Percentiles rank a stretch among this genome's conserved stretches.
phyloP scores from a whole-genome alignment of 2,888 invertebrate species.

The Epinotia bilunana region DNA sequence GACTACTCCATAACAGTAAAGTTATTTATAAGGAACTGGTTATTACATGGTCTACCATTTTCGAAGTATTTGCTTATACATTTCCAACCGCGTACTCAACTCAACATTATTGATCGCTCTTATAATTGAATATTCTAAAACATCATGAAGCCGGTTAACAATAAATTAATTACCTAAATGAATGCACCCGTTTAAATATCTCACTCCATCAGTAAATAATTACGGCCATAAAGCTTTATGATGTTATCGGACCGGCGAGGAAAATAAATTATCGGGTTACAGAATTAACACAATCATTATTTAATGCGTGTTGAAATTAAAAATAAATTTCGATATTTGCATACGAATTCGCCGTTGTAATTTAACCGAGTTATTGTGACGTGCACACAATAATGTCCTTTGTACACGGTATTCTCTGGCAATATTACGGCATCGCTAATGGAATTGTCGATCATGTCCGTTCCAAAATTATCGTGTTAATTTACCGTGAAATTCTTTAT shows the following conservation, averaged over 20 bases:
- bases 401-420: constrained; percentile 47
- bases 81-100: neutral
- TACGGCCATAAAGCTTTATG: constrained; percentile 34
- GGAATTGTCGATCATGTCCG: constrained; percentile 54
- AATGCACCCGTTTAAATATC: constrained; percentile 31
- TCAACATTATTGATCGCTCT: neutral
- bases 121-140: neutral
- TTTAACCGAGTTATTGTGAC: constrained; percentile 41
- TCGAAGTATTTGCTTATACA: neutral
- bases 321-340: constrained; percentile 34
- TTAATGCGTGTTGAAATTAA: constrained; percentile 35
- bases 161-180: constrained; percentile 13
- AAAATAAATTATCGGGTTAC: constrained; percentile 37
- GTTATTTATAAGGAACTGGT: constrained; percentile 1
- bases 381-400: constrained; percentile 44
- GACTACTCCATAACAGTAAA: neutral
- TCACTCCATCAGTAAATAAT: constrained; percentile 35
- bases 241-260: constrained; percentile 29
- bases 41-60: neutral
- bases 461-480: constrained; percentile 53
- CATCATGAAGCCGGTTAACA: neutral
- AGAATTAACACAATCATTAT: constrained; percentile 38
- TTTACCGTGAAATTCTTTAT: constrained; percentile 46
- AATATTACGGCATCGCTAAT: constrained; percentile 51
- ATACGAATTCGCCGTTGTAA: constrained; percentile 40